phyloP scores from a whole-genome alignment of 2,888 invertebrate species.

The Eledona agricola region DNA sequence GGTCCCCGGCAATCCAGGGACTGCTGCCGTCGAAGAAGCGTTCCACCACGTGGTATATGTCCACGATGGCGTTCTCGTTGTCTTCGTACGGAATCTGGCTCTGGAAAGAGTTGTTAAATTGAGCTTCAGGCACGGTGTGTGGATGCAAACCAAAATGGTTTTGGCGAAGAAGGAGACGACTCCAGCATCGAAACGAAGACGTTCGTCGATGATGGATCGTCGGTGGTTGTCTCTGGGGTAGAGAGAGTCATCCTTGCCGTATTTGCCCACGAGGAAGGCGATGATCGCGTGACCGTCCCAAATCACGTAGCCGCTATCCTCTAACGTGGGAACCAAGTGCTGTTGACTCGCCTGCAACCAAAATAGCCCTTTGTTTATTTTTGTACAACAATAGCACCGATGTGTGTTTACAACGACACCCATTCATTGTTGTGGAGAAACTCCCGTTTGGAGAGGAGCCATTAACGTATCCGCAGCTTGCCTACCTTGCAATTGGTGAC shows the following conservation, averaged over 20 bases:
- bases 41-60: slow-evolving; percentile 56
- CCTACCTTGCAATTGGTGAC: slow-evolving; percentile 6
- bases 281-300: slow-evolving; percentile 64
- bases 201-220: slow-evolving; percentile 64
- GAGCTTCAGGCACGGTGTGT: not conserved
- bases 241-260: slow-evolving; percentile 63
- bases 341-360: slow-evolving; percentile 55
- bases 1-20: slow-evolving; percentile 40
- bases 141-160: slow-evolving; percentile 15
- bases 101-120: slow-evolving; percentile 43
- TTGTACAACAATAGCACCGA: not conserved
- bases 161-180: slow-evolving; percentile 49
- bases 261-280: slow-evolving; percentile 64
- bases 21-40: slow-evolving; percentile 34
- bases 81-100: slow-evolving; percentile 21
- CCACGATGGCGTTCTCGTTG: slow-evolving; percentile 15
- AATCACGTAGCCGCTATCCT: slow-evolving; percentile 64
- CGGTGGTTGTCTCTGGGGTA: slow-evolving; percentile 64
- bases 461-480: too few species aligned
- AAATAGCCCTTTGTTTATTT: slow-evolving; percentile 9
- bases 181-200: slow-evolving; percentile 64
- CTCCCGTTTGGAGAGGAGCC: slow-evolving; percentile 17
- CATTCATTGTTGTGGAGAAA: slow-evolving; percentile 19
- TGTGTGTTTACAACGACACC: slow-evolving; percentile 13
- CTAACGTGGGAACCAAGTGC: slow-evolving; percentile 66